phyloP scores from a whole-genome alignment of 1,140 invertebrate genomes.

The Megalonaias nervosa region DNA sequence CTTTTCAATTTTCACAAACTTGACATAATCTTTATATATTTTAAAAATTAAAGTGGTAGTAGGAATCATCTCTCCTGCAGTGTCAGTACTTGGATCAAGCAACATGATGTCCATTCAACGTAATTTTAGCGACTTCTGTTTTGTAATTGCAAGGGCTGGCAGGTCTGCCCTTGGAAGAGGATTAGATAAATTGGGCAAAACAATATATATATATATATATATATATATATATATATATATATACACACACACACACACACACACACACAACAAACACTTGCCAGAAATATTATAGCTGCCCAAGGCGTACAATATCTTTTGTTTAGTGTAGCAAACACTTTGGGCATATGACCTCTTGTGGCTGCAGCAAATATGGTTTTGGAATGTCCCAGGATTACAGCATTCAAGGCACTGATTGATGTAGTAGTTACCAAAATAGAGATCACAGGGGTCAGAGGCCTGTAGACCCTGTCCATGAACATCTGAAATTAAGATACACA shows the following conservation, averaged over 20 bases:
- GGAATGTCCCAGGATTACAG: conserved; percentile 45
- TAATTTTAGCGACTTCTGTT: background rate
- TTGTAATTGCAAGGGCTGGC: too few relatives aligned
- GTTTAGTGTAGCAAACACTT: conserved; percentile 95
- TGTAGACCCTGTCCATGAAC: conserved; percentile 40
- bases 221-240: too few relatives aligned
- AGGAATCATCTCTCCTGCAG: too few relatives aligned
- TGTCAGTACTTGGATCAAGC: background rate
- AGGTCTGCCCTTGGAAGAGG: background rate
- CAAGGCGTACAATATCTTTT: conserved; percentile 87
- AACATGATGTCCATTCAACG: background rate
- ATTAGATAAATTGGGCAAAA: background rate
- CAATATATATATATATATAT: background rate
- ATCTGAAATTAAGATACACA: conserved; percentile 26
- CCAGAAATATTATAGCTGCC: conserved; percentile 90
- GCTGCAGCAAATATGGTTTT: conserved; percentile 96
- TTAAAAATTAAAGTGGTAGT: too few relatives aligned
- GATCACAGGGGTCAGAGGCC: conserved; percentile 36
- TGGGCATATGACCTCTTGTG: conserved; percentile 94
- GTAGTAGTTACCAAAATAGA: conserved; percentile 38
- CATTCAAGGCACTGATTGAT: conserved; percentile 43
- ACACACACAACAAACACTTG: conserved; percentile 53
- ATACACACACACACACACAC: background rate
- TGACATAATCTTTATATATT: too few relatives aligned
- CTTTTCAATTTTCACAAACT: too few relatives aligned